Conservation (phyloP, 2,113 vertebrate genomes). For the Podocnemis expansa region DNA sequence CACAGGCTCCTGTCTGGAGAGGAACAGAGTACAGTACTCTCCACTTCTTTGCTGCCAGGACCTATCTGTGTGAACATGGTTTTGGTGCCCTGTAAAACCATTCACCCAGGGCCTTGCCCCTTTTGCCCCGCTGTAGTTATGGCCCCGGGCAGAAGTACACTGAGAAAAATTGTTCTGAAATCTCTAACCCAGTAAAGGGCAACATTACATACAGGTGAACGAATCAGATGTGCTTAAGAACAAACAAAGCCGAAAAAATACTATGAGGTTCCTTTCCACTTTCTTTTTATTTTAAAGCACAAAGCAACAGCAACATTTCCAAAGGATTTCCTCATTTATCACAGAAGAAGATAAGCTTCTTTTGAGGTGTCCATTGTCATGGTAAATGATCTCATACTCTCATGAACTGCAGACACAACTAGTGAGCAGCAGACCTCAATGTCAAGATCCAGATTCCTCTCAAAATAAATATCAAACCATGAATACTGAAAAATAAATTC, state of each 20-base stretch:
- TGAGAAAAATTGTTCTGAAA: rapidly evolving
- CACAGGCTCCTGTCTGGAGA: too few species aligned
- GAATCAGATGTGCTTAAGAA: neutral
- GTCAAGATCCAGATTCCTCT: neutral
- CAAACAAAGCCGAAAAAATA: neutral
- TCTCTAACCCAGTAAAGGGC: neutral
- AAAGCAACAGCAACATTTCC: neutral
- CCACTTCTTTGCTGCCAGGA: too few species aligned
- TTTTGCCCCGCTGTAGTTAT: too few species aligned
- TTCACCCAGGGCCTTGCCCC: too few species aligned
- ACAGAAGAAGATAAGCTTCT: rapidly evolving
- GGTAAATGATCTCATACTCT: neutral
- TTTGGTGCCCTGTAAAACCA: too few species aligned
- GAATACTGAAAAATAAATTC: neutral
- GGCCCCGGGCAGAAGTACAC: too few species aligned
- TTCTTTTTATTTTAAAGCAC: neutral
- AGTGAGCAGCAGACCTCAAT: neutral
- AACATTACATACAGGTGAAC: neutral
- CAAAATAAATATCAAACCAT: neutral
- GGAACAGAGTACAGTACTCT: too few species aligned
- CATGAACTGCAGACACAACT: neutral
- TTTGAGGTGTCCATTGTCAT: neutral
- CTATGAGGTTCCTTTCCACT: neutral
- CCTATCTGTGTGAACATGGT: too few species aligned
- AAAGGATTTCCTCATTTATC: neutral